Evolutionary conservation across 2,797 vertebrate genomes (phyloP), one percentile per base, ranked within the genome.

Genomic region (Ara ararauna): DNA sequence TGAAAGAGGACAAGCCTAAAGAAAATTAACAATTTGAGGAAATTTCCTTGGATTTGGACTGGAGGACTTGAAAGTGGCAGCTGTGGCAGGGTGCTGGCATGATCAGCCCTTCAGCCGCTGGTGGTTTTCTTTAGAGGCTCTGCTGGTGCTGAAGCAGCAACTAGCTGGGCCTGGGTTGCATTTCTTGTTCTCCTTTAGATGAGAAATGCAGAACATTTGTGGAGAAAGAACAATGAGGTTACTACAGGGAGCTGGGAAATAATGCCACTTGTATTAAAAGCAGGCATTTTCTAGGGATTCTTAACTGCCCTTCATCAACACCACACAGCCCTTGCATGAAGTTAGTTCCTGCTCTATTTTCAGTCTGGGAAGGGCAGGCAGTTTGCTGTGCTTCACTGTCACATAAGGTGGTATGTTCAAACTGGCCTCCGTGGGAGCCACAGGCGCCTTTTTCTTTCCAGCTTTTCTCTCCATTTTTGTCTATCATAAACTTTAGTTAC

Each of bases 311-410:
- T 72, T 65, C 30, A 20, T 34, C 53, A 51, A 5, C 1, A 0
- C 5, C 53, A 10, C 0, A 0, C 0, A 7, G 48, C 44, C 22
- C 44, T 66, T 21, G 40, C 24, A 30, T 18, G 24, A 47, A 70
- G 62, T 27, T 54, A 24, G 40, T 60, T 22, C 34, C 36, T 50
- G 73, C 44, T 48, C 13, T 10, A 24, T 16, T 51, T 44, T 72
- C 9, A 71, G 20, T 6, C 30, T 26, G 58, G 44, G 47, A 77
- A 84, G 22, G 44, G 21, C 44, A 54, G 56, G 29, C 23, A 17
- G 5, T 85, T 84, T 44, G 7, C 66, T 34, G 30, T 22, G 19
- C 66, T 89, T 53, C 36, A 16, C 40, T 50, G 11, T 13, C 36
- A 4, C 0, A 0, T 13, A 38, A 40, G 27, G 21, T 22, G 34